Evolutionary conservation across 2,113 vertebrate genomes (phyloP).

Genomic region (Talpa occidentalis): DNA sequence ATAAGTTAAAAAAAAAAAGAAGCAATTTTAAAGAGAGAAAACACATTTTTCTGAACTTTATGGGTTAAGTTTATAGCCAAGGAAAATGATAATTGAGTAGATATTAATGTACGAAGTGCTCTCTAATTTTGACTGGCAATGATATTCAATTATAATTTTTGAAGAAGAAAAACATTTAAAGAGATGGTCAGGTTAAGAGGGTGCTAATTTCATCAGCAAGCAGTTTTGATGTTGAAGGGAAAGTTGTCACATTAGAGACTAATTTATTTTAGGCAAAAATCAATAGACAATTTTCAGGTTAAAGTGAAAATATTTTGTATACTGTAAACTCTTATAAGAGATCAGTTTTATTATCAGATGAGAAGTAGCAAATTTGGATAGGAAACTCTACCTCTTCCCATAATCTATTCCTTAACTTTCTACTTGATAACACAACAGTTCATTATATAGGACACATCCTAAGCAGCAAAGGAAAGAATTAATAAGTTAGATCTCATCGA

Average conservation of each 20-base stretch:
- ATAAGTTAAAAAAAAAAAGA: background rate
- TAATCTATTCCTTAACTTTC: background rate
- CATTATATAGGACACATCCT: background rate
- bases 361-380: background rate
- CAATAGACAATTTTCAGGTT: conserved; percentile 17
- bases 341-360: background rate
- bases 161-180: conserved; percentile 24
- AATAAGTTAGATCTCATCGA: background rate
- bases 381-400: background rate
- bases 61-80: background rate
- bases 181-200: conserved; percentile 25
- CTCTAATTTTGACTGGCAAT: background rate
- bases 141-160: background rate
- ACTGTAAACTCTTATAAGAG: background rate
- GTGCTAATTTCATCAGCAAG: conserved; percentile 10
- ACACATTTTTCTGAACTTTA: background rate
- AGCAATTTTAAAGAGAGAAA: background rate
- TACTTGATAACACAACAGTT: background rate
- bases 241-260: background rate
- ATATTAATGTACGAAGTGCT: conserved; percentile 41
- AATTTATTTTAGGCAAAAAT: conserved; percentile 48
- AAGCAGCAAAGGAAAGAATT: background rate
- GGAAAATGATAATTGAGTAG: conserved; percentile 1
- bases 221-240: background rate
- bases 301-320: background rate